Base-by-base conservation (phyloP, 2,888 invertebrate genomes). In the Tetrapedia diversipes region DNA sequence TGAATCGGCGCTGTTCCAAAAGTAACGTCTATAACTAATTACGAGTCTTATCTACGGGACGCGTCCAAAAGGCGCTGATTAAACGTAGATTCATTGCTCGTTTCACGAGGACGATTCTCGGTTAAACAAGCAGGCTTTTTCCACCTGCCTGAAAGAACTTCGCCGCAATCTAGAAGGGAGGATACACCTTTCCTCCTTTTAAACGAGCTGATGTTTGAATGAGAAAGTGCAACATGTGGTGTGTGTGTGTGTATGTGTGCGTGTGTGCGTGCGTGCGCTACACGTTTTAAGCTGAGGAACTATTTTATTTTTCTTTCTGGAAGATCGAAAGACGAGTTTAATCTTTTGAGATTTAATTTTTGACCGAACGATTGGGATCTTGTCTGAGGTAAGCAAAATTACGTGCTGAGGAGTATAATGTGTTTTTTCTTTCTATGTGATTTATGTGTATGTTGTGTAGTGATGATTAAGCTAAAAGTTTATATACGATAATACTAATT, bases 21-120 rank as follows among this genome's bases (percentile, higher is more conserved):
- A 85, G 83, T 69, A 67, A 82, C 74, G 74, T 83, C 72, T 77
- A 79, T 75, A 85, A 84, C 86, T 84, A 84, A 84, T 84, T 83
- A 85, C 81, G 37, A 78, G 66, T 66, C 65, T 71, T 78, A 81
- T 84, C 83, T 73, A 75, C 60, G 51, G 66, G 24, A 32, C 51
- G 54, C 24, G n/a, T n/a, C 67, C 70, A 73, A 83, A 79, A 83
- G 86, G 60, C 72, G 74, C 65, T 85, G 83, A 84, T 84, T 84
- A 85, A 79, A 85, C 83, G 65, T 47, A 51, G 67, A 71, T 61
- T 59, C 69, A 39, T 39, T 19, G 71, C 19, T 24, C 34, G 27
- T 14, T 22, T 32, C n/a, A 34, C n/a, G 10, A 11, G 37, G 45
- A 56, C 37, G 51, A 64, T 74, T 57, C n/a, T n/a, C 27, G 22